Evolutionary conservation across 2,888 invertebrate genomes (phyloP).

Genomic region (Tinea semifulvella): DNA sequence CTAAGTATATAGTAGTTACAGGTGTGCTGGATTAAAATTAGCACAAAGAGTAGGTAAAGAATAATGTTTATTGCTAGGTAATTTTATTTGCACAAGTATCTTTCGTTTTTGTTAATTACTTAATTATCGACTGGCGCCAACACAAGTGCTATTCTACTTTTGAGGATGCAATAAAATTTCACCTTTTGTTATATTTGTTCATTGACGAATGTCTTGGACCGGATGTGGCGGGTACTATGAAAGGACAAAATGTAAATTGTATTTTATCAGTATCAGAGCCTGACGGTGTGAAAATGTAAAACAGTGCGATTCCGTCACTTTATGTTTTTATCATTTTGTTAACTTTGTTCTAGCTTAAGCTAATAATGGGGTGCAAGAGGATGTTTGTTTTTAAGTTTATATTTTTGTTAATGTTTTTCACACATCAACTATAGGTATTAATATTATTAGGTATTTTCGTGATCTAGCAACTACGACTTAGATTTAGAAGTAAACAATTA

Average conservation of each 20-base stretch:
- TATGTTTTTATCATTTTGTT: background rate
- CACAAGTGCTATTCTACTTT: background rate
- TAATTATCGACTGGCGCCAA: constrained; percentile 4
- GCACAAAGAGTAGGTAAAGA: too few relatives aligned
- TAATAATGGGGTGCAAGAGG: background rate
- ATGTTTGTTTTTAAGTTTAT: background rate
- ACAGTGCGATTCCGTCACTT: constrained; percentile 10
- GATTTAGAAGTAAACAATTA: too few relatives aligned
- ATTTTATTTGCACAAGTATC: constrained; percentile 3
- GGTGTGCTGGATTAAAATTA: too few relatives aligned
- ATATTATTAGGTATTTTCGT: background rate
- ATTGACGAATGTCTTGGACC: background rate
- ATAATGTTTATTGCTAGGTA: too few relatives aligned
- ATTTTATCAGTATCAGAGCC: constrained; percentile 3
- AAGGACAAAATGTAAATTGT: constrained; percentile 7
- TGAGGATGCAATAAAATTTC: constrained; percentile 5
- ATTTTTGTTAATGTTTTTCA: background rate
- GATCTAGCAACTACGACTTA: too few relatives aligned
- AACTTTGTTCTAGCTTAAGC: background rate
- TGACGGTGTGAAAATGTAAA: constrained; percentile 1
- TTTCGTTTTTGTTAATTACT: constrained; percentile 5
- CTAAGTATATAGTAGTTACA: too few relatives aligned
- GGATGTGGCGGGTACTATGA: constrained; percentile 11
- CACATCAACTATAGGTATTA: background rate
- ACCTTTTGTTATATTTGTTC: constrained; percentile 5